phyloP scores from a whole-genome alignment of 2,888 invertebrate genomes.

The Athetis lepigone region DNA sequence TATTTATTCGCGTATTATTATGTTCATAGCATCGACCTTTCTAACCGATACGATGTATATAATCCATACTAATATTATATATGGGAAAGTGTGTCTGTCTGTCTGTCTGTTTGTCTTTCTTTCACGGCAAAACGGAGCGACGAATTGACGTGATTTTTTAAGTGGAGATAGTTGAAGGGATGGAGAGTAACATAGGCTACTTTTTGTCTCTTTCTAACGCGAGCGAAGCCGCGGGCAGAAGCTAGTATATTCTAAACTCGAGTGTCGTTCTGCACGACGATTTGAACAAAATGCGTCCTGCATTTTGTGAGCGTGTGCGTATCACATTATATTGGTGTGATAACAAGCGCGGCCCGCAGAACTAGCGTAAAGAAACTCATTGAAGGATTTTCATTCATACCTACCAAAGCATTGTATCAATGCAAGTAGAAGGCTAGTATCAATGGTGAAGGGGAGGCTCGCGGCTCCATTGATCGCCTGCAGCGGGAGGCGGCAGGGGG shows the following conservation, averaged over 20 bases:
- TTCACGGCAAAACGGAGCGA: too few relatives aligned
- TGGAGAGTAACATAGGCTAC: too few relatives aligned
- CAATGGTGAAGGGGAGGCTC: conserved; percentile 71
- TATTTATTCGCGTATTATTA: conserved; percentile 55
- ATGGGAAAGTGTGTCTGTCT: too few relatives aligned
- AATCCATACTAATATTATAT: too few relatives aligned
- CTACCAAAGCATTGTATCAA: conserved; percentile 73
- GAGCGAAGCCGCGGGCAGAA: too few relatives aligned
- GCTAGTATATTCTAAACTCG: conserved; percentile 51
- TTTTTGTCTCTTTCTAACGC: too few relatives aligned
- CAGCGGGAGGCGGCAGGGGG: conserved; percentile 67
- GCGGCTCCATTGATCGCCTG: conserved; percentile 83
- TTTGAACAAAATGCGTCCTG: conserved; percentile 49
- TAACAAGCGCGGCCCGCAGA: conserved; percentile 49
- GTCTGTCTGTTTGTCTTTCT: too few relatives aligned
- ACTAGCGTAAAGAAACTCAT: conserved; percentile 60
- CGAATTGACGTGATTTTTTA: too few relatives aligned
- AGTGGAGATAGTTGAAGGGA: too few relatives aligned
- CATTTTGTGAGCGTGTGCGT: conserved; percentile 42
- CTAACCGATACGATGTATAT: conserved; percentile 46
- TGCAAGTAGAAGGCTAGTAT: conserved; percentile 70
- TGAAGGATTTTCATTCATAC: conserved; percentile 74
- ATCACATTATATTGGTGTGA: conserved; percentile 42
- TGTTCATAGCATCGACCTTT: conserved; percentile 58
- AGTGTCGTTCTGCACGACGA: conserved; percentile 50